Conservation (phyloP, 2,888 invertebrate genomes). For the Prostheceraeus crozeri region DNA sequence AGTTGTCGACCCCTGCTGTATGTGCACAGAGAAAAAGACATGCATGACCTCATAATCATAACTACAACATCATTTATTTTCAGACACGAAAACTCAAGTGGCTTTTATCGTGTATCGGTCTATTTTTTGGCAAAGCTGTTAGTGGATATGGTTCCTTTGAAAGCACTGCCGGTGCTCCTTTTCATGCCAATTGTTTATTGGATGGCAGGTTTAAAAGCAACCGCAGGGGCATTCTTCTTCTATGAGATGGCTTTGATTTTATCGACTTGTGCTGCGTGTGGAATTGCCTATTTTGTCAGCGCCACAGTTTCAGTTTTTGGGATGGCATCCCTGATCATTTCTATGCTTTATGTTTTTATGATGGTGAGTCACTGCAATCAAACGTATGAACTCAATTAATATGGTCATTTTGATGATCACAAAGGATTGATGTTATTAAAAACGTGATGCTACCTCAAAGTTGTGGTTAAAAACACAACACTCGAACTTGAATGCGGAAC, state of each 20-base stretch:
- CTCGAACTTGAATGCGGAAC: too few species aligned
- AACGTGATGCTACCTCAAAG: too few species aligned
- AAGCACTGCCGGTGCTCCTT: conserved; percentile 34
- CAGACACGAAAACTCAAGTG: conserved; percentile 41
- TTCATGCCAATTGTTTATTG: conserved; percentile 39
- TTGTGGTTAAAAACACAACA: too few species aligned
- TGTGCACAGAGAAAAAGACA: too few species aligned
- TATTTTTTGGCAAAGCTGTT: conserved; percentile 41
- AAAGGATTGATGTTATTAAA: too few species aligned
- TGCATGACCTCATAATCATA: too few species aligned
- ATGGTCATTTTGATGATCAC: too few species aligned
- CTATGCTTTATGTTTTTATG: conserved; percentile 53
- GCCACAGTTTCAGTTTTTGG: conserved; percentile 50
- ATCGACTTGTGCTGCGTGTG: conserved; percentile 51
- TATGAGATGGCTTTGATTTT: conserved; percentile 49
- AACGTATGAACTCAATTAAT: too few species aligned
- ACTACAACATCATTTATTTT: too few species aligned
- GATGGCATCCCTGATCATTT: conserved; percentile 51
- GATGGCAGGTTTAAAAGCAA: conserved; percentile 37
- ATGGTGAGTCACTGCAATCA: conserved; percentile 50
- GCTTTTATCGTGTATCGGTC: conserved; percentile 40
- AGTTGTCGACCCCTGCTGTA: too few species aligned
- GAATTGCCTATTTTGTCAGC: conserved; percentile 51
- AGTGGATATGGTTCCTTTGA: conserved; percentile 40
- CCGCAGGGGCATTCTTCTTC: conserved; percentile 48